These are phyloP conservation scores for Melanaphis sacchari DNA, from an alignment of 1,140 invertebrate species.

Conservation along the genomic window DNA sequence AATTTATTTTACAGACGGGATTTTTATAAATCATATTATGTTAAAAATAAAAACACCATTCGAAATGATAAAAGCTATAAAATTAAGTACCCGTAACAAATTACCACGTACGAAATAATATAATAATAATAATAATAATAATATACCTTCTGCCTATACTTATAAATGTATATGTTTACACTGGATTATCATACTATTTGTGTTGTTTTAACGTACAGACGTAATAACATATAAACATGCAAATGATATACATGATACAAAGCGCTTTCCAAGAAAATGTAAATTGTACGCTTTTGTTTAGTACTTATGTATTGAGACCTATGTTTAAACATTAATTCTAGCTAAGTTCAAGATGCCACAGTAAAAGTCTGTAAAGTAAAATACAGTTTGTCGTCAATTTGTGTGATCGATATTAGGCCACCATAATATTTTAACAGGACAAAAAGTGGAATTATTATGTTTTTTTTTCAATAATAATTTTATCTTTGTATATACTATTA, in stretches of 20 bases:
- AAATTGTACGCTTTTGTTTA: neutral
- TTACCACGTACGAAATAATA: neutral
- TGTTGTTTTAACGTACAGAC: neutral
- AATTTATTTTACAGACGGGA: no score
- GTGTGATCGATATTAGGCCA: neutral
- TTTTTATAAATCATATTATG: no score
- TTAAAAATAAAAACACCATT: neutral
- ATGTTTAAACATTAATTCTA: neutral
- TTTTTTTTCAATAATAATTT: no score
- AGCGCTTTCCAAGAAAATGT: neutral
- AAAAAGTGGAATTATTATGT: no score
- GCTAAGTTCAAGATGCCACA: neutral
- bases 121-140: neutral
- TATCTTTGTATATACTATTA: no score
- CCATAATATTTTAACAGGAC: no score
- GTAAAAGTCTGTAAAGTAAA: neutral
- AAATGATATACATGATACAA: neutral
- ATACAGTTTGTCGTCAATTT: neutral
- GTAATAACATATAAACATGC: neutral
- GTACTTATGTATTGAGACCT: neutral
- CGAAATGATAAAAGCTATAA: neutral
- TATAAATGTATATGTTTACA: neutral
- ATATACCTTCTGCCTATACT: neutral
- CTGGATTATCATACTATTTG: neutral
- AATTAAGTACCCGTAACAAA: neutral